Percentiles rank a stretch among this genome's conserved stretches.
These are phyloP conservation scores for Rhadina sibilatrix DNA, from an alignment of 2,113 vertebrate species.

Conservation along the genomic window DNA sequence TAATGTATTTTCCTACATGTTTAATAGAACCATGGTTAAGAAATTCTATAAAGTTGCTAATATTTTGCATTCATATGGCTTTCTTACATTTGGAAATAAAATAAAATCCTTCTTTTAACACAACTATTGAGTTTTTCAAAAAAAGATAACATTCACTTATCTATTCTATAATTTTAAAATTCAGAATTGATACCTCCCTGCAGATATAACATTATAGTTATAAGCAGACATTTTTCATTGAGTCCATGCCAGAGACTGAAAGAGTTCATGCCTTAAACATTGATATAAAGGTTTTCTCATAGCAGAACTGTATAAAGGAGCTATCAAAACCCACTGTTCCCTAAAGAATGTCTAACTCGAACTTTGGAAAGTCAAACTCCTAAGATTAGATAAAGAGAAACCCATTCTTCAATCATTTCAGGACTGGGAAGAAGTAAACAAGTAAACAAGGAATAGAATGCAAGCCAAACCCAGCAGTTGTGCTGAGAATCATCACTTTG, in stretches of 20 bases:
- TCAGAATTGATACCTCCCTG: not conserved
- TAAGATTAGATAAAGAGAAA: not conserved
- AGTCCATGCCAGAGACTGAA: not conserved
- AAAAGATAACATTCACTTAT: not conserved
- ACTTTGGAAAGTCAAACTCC: not conserved
- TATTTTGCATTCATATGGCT: not conserved
- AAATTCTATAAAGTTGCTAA: not conserved
- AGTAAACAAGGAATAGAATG: not conserved
- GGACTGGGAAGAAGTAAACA: not conserved
- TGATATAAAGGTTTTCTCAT: not conserved
- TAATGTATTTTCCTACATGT: not conserved
- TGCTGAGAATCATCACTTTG: not conserved
- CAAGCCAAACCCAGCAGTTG: not conserved
- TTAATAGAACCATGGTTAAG: not conserved
- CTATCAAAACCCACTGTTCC: rapidly evolving
- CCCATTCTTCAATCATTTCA: not conserved
- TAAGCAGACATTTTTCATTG: not conserved
- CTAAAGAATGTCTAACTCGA: not conserved
- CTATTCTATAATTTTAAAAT: not conserved
- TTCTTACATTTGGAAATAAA: not conserved
- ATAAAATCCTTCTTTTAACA: not conserved
- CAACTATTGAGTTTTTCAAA: not conserved
- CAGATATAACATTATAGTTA: not conserved
- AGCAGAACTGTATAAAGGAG: not conserved
- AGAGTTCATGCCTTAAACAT: not conserved